Evolutionary conservation across 2,888 invertebrate species (phyloP).

Genomic region (Hydropsyche betteni): DNA sequence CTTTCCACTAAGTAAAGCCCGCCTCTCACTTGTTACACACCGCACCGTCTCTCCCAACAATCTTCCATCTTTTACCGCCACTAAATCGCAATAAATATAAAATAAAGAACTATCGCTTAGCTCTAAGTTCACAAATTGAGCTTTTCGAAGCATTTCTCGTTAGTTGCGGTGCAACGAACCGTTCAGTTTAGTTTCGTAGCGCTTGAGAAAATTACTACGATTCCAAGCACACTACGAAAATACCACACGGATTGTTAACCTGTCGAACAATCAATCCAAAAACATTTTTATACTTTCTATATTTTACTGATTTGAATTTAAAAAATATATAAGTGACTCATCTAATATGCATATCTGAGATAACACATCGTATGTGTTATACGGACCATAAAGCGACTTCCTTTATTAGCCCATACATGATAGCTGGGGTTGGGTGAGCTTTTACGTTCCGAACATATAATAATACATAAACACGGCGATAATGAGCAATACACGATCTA

Average conservation of each 20-base stretch:
- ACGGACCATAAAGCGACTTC: too few species aligned
- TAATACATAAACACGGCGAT: slow-evolving; percentile 31
- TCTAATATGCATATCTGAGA: too few species aligned
- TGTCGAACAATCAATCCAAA: not conserved
- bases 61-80: too few species aligned
- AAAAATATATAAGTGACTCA: too few species aligned
- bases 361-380: too few species aligned
- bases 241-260: not conserved
- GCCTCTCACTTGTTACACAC: too few species aligned
- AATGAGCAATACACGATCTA: slow-evolving; percentile 31
- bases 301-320: too few species aligned
- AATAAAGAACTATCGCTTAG: slow-evolving; percentile 7
- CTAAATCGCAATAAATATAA: too few species aligned
- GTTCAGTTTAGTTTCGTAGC: slow-evolving; percentile 1
- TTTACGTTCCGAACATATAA: slow-evolving; percentile 8
- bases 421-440: not conserved
- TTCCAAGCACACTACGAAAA: not conserved
- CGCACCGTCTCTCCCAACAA: too few species aligned
- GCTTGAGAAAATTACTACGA: slow-evolving; percentile 10
- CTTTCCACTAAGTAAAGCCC: too few species aligned
- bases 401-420: too few species aligned
- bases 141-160: slow-evolving; percentile 27
- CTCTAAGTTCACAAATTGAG: slow-evolving; percentile 1
- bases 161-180: slow-evolving; percentile 28
- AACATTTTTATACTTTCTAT: too few species aligned